Base-by-base conservation (phyloP, 2,113 vertebrate genomes). In the Microcebus lehilahytsara region DNA sequence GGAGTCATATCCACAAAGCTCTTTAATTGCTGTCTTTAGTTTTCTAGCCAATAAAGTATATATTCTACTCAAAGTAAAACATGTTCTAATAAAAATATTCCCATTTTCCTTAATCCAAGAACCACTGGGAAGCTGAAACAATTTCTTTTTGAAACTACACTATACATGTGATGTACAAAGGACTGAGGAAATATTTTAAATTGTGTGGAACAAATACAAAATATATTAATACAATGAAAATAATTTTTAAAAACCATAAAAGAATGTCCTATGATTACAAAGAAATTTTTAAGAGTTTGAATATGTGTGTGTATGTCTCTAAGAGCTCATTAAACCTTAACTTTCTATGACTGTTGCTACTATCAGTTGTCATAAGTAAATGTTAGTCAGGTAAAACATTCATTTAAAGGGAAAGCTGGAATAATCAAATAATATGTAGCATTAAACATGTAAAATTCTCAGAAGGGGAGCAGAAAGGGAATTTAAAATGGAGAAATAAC, bases 321-420 rank as follows among this genome's bases (percentile, higher is more conserved):
- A 53, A 86, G 49, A 69, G 81, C 67, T 91, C 83, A 69, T 66
- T 88, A 94, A 86, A 80, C 13, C 25, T 93, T 91, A 85, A 81
- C 56, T 89, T 96, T 83, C 56, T 69, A 78, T 30, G 19, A 37
- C 56, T 56, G 25, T 53, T 93, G 37, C 20, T 94, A 27, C 19
- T 23, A 71, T 91, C 56, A 46, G 72, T 93, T 78, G 58, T 77
- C 10, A 40, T 58, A 94, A 92, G 46, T 83, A 92, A 90, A 3
- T 72, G 30, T 34, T 23, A 95, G 25, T 60, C 37, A 30, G 40
- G 25, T 66, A 91, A 95, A 97, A 78, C n/a, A 74, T 85, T 56
- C 40, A 78, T 89, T 40, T 96, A 85, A 89, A 80, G 11, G 1
- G 51, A 89, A 89, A 96, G 51, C 62, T 89, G 53, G 64, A 75